Evolutionary conservation across 2,888 invertebrate genomes (phyloP), one percentile per base, ranked within the genome.

Genomic region (Morpho achilles): DNA sequence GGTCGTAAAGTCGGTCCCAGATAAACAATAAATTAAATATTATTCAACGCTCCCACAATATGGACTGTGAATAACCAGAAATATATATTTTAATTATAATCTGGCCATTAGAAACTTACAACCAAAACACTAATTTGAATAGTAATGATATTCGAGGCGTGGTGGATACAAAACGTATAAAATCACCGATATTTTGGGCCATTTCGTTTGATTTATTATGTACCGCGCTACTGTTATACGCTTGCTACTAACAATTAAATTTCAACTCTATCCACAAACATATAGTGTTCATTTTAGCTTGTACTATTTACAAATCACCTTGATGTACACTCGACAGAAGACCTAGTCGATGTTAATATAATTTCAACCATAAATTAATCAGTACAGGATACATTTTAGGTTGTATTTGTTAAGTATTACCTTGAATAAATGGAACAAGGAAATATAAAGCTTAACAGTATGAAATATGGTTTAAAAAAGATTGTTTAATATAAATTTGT

Each of bases 131-230:
- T 61, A 63, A 60, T 56, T 61, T 32, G 23, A 43, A 54, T 43
- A 56, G 58, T 60, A 66, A 67, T 66, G 55, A 68, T 59, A 62
- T 42, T 42, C 57, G 52, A 46, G 55, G 60, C 56, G 64, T 64
- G 64, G 62, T 65, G 32, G 32, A 5, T 32, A 32, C 32, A 32
- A 32, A 32, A 32, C 32, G 8, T 62, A 66, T 69, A 64, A 76
- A 81, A 82, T 81, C 76, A 82, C 77, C 75, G 74, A 75, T 78
- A 83, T 84, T 83, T 78, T 60, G 68, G 73, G 74, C 74, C 69
- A 76, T 84, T 79, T 69, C 69, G 58, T 62, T 69, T 84, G 84
- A 85, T 84, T 84, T 84, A 53, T 53, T 53, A 84, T 77, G 71
- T 67, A 70, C 71, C 71, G 70, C 67, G 69, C 71, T 71, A 67